Evolutionary conservation across 2,797 vertebrate genomes (phyloP).

Genomic region (Sebastes iracundus): DNA sequence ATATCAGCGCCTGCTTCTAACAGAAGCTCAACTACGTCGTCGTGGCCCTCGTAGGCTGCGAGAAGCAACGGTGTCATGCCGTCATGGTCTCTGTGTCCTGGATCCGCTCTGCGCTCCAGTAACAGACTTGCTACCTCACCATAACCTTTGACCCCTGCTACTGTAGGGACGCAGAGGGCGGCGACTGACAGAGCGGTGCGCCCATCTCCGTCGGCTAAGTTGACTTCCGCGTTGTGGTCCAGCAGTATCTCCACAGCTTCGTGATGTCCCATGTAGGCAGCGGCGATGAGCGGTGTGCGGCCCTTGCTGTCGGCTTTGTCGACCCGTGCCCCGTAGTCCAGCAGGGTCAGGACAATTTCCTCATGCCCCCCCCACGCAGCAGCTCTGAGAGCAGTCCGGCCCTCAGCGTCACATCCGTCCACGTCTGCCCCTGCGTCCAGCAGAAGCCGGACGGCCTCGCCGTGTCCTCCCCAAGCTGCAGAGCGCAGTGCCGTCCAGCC

Average conservation of each 20-base stretch:
- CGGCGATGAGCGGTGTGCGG: conserved; percentile 85
- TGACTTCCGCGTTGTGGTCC: conserved; percentile 75
- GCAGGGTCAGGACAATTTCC: conserved; percentile 79
- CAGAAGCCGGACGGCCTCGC: conserved; percentile 78
- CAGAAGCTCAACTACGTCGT: conserved; percentile 84
- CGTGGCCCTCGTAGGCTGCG: conserved; percentile 85
- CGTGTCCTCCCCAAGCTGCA: conserved; percentile 86
- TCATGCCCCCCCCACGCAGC: conserved; percentile 88
- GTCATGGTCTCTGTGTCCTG: conserved; percentile 83
- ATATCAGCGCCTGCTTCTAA: conserved; percentile 86
- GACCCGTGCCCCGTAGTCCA: conserved; percentile 78
- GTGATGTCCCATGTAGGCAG: conserved; percentile 88
- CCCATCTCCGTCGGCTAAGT: conserved; percentile 82
- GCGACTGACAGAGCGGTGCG: conserved; percentile 85
- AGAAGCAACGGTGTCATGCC: conserved; percentile 86
- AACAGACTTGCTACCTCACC: conserved; percentile 82
- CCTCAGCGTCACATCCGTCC: conserved; percentile 82
- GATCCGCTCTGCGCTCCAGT: conserved; percentile 82
- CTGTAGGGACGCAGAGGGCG: conserved; percentile 82
- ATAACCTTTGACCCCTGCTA: conserved; percentile 75
- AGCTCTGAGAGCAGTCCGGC: conserved; percentile 85
- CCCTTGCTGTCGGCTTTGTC: conserved; percentile 82
- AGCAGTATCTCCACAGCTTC: conserved; percentile 81
- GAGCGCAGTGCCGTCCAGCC: conserved; percentile 88
- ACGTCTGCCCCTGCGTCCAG: conserved; percentile 83